Base-by-base conservation (phyloP, 2,113 vertebrate genomes). In the Trematocara unimaculatum region DNA sequence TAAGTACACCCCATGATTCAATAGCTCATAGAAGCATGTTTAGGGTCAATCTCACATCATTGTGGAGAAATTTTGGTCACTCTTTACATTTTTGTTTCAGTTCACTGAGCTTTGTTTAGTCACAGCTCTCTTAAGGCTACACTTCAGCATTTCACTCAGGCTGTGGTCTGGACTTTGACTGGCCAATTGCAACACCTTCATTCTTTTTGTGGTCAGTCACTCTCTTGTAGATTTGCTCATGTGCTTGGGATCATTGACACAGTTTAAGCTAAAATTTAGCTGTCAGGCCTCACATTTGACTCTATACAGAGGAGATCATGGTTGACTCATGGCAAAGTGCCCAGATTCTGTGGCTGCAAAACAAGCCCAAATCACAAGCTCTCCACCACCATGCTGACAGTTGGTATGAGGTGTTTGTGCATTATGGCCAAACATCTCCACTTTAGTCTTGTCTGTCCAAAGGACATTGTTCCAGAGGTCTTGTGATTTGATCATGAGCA, bases 131-230 rank as follows among this genome's bases (percentile, higher is more conserved):
- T 40, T 40, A 67, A 64, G 33, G 40, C 40, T 45, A 13, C 67
- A 26, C 40, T 42, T 15, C 40, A 17, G 67, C 20, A 72, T 72
- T 17, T 72, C 20, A 17, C 14, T 47, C 67, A 29, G 40, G 5
- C 23, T 72, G 67, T 17, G 67, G 40, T 74, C 23, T 74, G 40
- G 40, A 74, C 40, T 74, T 74, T 74, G 67, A 72, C 67, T 47
- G 67, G 40, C 0, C 8, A 14, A 74, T 47, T 74, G 67, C 40
- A 47, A 29, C 67, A 74, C 40, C 67, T 74, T 47, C 40, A 74
- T 74, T 74, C 40, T 74, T 47, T 3, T 47, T 26, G 42, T 74
- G 13, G 20, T 72, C 20, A 26, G 13, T 23, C 67, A 47, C 14
- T 74, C 40, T 47, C 40, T 74, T 74, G 8, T 4, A 74, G 23